Percentiles rank a stretch among this genome's conserved stretches.
These are phyloP conservation scores for Candidula unifasciata DNA, from an alignment of 2,888 invertebrate species.

Conservation along the genomic window DNA sequence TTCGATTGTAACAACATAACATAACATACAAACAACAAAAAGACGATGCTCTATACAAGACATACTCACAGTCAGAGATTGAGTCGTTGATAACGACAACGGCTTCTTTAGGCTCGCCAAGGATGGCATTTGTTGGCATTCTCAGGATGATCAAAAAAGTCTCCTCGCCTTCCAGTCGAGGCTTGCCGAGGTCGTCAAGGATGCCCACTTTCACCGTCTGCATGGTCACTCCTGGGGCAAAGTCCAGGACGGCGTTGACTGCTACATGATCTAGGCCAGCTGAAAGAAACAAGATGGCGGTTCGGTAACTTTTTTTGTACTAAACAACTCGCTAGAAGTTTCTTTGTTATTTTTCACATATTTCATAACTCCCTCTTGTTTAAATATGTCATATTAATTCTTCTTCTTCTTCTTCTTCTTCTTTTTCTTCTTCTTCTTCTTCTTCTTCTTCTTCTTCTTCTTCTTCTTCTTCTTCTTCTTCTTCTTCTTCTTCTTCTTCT, in stretches of 20 bases:
- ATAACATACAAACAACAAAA: no score
- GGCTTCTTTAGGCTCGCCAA: slow-evolving; percentile 72
- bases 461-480: no score
- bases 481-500: no score
- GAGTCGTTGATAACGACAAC: slow-evolving; percentile 75
- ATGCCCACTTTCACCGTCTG: slow-evolving; percentile 73
- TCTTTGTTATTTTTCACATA: no score
- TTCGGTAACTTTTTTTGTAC: background rate
- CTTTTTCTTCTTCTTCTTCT: no score
- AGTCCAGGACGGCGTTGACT: slow-evolving; percentile 73
- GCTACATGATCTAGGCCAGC: slow-evolving; percentile 76
- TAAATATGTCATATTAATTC: no score
- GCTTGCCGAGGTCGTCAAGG: slow-evolving; percentile 76
- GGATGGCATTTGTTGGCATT: slow-evolving; percentile 72
- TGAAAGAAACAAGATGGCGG: slow-evolving; percentile 53
- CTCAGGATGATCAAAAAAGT: slow-evolving; percentile 74
- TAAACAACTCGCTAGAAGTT: no score
- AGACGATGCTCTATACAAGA: no score
- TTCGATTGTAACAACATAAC: no score
- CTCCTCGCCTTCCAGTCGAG: slow-evolving; percentile 76
- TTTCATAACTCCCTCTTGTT: no score
- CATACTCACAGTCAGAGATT: slow-evolving; percentile 74
- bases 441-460: no score
- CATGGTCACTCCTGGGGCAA: slow-evolving; percentile 74
- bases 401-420: no score